A percentile compares a stretch with the other conserved stretches of the same genome.
Evolutionary conservation across 2,797 vertebrate genomes (phyloP).

Genomic region (Cygnus olor): DNA sequence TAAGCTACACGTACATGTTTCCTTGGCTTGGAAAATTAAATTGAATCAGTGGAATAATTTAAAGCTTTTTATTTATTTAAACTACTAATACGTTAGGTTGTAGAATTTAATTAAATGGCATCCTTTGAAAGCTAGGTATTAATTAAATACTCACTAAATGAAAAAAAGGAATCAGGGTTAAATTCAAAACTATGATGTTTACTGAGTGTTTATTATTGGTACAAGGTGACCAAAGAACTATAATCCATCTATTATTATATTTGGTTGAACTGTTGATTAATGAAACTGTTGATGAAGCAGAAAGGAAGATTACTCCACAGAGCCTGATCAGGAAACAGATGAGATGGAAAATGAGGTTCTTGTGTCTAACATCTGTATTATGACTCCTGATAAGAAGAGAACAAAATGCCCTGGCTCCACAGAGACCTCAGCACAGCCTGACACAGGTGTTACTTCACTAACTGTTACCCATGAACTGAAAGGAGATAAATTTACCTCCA

Average conservation of each 20-base stretch:
- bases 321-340: background rate
- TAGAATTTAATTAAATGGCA: background rate
- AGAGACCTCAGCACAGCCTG: background rate
- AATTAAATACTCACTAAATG: background rate
- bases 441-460: background rate
- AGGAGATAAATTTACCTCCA: background rate
- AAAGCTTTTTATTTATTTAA: background rate
- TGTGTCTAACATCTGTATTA: background rate
- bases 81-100: background rate
- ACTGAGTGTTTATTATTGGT: background rate
- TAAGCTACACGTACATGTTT: background rate
- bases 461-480: background rate
- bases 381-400: background rate
- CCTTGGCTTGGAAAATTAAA: background rate
- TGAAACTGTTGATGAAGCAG: background rate
- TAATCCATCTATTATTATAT: background rate
- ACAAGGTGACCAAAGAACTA: background rate
- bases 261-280: background rate
- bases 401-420: background rate
- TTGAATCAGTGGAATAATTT: background rate
- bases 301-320: background rate
- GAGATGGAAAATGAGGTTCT: background rate
- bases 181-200: background rate
- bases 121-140: background rate
- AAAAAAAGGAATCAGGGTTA: background rate